Percentiles rank a stretch among this genome's conserved stretches.
phyloP scores from a whole-genome alignment of 2,113 vertebrate genomes.

The Oreochromis tanganicae region DNA sequence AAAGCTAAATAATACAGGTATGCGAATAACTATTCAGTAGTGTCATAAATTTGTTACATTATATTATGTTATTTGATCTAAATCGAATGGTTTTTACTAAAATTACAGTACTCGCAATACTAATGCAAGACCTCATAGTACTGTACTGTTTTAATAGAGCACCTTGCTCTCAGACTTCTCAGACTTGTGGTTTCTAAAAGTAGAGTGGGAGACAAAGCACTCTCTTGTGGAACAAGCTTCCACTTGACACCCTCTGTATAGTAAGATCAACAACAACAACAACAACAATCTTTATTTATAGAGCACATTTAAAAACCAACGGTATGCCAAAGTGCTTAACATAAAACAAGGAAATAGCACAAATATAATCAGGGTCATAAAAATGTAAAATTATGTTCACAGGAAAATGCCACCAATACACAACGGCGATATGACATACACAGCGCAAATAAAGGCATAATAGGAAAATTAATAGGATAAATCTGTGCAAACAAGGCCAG shows the following conservation, averaged over 20 bases:
- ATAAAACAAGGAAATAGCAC: too few species aligned
- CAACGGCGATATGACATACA: too few species aligned
- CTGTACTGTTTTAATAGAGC: rapidly evolving
- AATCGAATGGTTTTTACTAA: not conserved
- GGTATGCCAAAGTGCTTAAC: too few species aligned
- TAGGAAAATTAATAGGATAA: too few species aligned
- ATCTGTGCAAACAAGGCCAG: too few species aligned
- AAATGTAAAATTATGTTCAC: too few species aligned
- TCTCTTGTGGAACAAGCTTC: not conserved
- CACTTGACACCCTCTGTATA: not conserved
- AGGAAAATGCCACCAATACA: too few species aligned
- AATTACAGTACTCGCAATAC: rapidly evolving
- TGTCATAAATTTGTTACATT: not conserved
- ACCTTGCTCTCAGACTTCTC: not conserved
- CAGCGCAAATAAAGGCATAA: too few species aligned
- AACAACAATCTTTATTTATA: too few species aligned
- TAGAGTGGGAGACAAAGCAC: not conserved
- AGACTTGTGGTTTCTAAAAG: not conserved
- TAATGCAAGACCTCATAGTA: not conserved
- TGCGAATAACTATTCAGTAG: not conserved
- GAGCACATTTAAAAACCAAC: too few species aligned
- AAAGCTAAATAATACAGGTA: not conserved
- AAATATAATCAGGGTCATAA: too few species aligned
- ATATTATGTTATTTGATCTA: not conserved
- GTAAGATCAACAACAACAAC: too few species aligned